These are phyloP conservation scores for Myrmecophaga tridactyla DNA, from an alignment of 2,113 vertebrate species.

Conservation along the genomic window DNA sequence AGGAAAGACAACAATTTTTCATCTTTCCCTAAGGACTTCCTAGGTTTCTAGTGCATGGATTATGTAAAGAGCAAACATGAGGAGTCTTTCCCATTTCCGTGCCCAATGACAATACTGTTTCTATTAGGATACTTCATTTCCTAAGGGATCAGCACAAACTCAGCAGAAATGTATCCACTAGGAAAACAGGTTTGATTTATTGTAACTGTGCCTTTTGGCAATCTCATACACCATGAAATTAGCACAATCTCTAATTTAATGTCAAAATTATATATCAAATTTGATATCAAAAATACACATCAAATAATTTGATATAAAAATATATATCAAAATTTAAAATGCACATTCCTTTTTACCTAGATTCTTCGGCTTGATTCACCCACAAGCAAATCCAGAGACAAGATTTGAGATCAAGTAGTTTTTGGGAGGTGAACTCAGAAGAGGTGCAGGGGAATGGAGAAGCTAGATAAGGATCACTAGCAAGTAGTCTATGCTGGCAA, in stretches of 20 bases:
- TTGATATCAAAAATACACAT: too few relatives aligned
- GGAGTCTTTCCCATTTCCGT: background rate
- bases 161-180: background rate
- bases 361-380: background rate
- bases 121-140: background rate
- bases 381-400: background rate
- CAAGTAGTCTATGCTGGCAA: background rate
- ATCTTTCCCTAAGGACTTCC: background rate
- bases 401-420: background rate
- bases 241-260: background rate
- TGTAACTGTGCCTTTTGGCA: background rate
- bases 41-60: background rate
- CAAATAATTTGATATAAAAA: too few relatives aligned
- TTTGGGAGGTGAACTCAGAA: background rate
- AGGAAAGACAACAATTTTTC: background rate
- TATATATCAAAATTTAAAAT: background rate
- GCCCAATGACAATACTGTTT: background rate
- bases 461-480: background rate
- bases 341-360: background rate
- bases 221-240: background rate
- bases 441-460: background rate
- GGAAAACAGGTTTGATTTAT: background rate
- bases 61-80: slow-evolving; percentile 1
- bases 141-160: background rate
- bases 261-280: too few relatives aligned